phyloP scores from a whole-genome alignment of 2,797 vertebrate species.

The Gephyroberyx darwinii region DNA sequence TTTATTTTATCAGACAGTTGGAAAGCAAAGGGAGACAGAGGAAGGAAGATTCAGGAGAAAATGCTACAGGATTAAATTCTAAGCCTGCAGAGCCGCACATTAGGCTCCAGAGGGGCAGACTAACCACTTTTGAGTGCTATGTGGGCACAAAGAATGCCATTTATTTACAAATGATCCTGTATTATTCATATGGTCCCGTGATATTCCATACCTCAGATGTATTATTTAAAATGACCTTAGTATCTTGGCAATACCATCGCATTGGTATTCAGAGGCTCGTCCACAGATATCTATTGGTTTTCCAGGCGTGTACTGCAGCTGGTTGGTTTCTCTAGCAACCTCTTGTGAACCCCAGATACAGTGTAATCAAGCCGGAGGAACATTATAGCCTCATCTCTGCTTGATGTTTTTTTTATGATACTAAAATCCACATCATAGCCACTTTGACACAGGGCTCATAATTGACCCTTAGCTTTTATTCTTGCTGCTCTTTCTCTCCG shows the following conservation, averaged over 20 bases:
- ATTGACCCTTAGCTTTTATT: neutral
- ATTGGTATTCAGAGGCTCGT: slow-evolving; percentile 58
- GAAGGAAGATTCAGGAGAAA: neutral
- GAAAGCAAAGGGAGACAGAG: neutral
- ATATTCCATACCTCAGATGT: slow-evolving; percentile 30
- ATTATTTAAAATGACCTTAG: slow-evolving; percentile 31
- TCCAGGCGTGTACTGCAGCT: slow-evolving; percentile 24
- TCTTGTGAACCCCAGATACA: slow-evolving; percentile 58
- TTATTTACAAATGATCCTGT: slow-evolving; percentile 22
- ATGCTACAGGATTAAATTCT: slow-evolving; percentile 14
- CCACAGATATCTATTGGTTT: slow-evolving; percentile 11
- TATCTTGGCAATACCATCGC: slow-evolving; percentile 29
- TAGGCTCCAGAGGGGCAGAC: slow-evolving; percentile 5
- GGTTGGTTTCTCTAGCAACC: slow-evolving; percentile 35
- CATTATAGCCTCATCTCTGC: slow-evolving; percentile 7
- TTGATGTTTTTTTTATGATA: slow-evolving; percentile 6
- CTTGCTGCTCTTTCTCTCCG: neutral
- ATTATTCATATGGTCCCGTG: neutral
- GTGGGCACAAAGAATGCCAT: slow-evolving; percentile 3
- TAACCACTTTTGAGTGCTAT: too few relatives aligned
- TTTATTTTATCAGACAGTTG: slow-evolving; percentile 1
- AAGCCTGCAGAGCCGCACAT: slow-evolving; percentile 18
- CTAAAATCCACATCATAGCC: slow-evolving; percentile 18
- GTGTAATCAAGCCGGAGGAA: slow-evolving; percentile 23
- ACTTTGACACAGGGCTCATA: neutral